Conservation (phyloP, 2,888 invertebrate genomes). For the Griposia aprilina region DNA sequence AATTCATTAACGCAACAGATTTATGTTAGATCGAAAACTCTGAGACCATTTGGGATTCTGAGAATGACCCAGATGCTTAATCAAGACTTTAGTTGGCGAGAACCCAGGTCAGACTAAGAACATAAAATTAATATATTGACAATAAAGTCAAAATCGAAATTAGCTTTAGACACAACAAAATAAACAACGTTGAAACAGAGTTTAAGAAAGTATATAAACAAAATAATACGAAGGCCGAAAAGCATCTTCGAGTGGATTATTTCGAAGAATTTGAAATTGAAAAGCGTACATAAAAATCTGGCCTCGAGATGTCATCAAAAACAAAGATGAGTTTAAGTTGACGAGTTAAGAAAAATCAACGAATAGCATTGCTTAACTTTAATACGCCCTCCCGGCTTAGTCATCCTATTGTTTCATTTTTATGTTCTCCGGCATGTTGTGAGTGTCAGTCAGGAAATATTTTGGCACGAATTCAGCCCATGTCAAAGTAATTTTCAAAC, state of each 20-base stretch:
- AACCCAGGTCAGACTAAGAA: constrained; percentile 42
- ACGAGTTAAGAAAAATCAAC: constrained; percentile 52
- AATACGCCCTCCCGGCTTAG: constrained; percentile 39
- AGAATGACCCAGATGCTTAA: constrained; percentile 51
- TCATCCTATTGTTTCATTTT: constrained; percentile 60
- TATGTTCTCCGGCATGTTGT: constrained; percentile 22
- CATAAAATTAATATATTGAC: constrained; percentile 53
- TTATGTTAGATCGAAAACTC: constrained; percentile 48
- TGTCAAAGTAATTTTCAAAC: constrained; percentile 26
- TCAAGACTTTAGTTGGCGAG: constrained; percentile 48
- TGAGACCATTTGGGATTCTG: constrained; percentile 45
- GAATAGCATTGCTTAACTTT: constrained; percentile 44
- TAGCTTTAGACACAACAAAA: constrained; percentile 44
- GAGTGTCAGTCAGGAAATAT: constrained; percentile 51
- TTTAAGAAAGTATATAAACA: constrained; percentile 48
- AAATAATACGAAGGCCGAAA: constrained; percentile 30
- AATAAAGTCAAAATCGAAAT: constrained; percentile 56
- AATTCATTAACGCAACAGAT: constrained; percentile 41
- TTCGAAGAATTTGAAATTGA: constrained; percentile 50
- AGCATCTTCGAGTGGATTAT: constrained; percentile 22
- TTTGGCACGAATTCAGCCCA: constrained; percentile 41
- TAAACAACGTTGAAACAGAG: constrained; percentile 53
- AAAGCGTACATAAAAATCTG: constrained; percentile 37
- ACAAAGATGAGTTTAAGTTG: constrained; percentile 46
- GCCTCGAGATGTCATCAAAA: constrained; percentile 53